Conservation (phyloP, 2,888 invertebrate genomes). For the Nemoura dubitans region DNA sequence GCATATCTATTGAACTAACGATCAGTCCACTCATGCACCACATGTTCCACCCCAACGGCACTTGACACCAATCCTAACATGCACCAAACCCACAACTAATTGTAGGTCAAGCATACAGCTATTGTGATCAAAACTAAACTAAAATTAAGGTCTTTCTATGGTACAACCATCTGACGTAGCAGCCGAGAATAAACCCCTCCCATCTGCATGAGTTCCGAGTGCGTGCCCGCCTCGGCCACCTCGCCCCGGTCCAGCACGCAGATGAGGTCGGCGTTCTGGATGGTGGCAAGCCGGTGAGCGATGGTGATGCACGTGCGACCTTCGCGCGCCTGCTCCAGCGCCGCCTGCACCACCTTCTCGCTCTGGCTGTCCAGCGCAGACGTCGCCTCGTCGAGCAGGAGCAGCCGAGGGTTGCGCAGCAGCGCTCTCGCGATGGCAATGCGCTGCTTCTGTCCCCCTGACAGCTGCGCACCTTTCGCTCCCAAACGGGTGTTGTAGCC, state of each 20-base stretch:
- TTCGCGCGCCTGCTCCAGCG: conserved; percentile 80
- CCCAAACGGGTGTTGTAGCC: conserved; percentile 64
- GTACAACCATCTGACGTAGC: conserved; percentile 61
- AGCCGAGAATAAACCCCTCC: conserved; percentile 74
- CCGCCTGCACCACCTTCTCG: conserved; percentile 79
- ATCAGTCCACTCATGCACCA: too few species aligned
- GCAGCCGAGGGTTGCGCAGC: conserved; percentile 63
- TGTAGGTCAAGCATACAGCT: too few species aligned
- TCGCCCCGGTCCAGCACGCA: conserved; percentile 83
- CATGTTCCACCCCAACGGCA: too few species aligned
- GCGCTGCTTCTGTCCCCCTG: conserved; percentile 63
- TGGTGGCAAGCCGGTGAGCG: conserved; percentile 85
- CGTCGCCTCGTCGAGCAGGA: conserved; percentile 65
- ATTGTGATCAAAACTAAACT: too few species aligned
- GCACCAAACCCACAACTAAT: too few species aligned
- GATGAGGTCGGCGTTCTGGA: conserved; percentile 84
- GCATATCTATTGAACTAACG: too few species aligned
- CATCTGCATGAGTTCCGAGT: conserved; percentile 74
- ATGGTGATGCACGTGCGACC: conserved; percentile 87
- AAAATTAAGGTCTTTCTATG: too few species aligned
- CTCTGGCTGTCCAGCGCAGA: conserved; percentile 66
- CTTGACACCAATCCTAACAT: too few species aligned
- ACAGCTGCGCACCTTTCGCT: conserved; percentile 59
- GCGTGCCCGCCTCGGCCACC: conserved; percentile 81
- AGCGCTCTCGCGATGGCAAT: conserved; percentile 67